These are phyloP conservation scores for Eupsilia transversa DNA, from an alignment of 2,888 invertebrate species.

Conservation along the genomic window DNA sequence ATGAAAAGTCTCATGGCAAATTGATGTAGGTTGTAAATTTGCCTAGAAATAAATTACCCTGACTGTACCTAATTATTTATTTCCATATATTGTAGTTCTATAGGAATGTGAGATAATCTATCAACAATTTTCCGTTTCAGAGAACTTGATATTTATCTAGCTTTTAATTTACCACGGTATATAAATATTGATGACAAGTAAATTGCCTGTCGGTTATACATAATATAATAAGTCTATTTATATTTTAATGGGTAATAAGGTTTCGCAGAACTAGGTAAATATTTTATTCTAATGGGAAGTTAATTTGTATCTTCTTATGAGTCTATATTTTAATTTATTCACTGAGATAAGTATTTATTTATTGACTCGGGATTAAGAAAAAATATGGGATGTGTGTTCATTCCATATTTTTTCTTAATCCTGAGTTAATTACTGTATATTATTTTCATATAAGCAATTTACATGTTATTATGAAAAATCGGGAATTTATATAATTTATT, in stretches of 20 bases:
- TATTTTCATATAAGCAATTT: background rate
- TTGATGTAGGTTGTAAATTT: too few species aligned
- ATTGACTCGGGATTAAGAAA: too few species aligned
- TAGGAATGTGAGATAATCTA: background rate
- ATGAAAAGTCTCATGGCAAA: background rate
- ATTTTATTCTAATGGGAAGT: slow-evolving; percentile 20
- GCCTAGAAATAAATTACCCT: too few species aligned
- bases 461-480: background rate
- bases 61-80: background rate
- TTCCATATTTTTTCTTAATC: background rate
- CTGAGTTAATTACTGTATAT: background rate
- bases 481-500: background rate
- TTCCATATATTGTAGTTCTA: background rate
- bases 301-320: background rate
- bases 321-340: background rate
- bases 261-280: slow-evolving; percentile 33
- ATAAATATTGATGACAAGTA: slow-evolving; percentile 50
- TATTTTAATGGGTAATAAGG: background rate
- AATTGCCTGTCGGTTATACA: slow-evolving; percentile 39
- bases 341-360: background rate
- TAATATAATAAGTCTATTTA: slow-evolving; percentile 23
- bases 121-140: slow-evolving; percentile 14
- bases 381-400: too few species aligned
- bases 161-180: slow-evolving; percentile 23
- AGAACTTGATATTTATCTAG: slow-evolving; percentile 23